Percentiles rank a stretch among this genome's conserved stretches.
These are phyloP conservation scores for Epinephelus lanceolatus DNA, from an alignment of 2,113 vertebrate species.

Conservation along the genomic window DNA sequence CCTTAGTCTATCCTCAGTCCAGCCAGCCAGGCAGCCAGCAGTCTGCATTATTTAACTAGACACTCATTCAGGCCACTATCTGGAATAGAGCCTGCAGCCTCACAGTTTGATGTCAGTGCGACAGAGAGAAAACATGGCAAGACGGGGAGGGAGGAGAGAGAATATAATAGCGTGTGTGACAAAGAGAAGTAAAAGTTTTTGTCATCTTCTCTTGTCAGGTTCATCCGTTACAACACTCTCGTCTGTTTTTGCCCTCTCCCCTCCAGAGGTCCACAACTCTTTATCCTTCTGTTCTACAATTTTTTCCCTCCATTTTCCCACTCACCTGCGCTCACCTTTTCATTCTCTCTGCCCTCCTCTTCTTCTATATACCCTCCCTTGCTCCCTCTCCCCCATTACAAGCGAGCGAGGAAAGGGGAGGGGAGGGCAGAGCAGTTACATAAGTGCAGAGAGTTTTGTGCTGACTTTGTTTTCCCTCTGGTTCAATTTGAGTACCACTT, in stretches of 20 bases:
- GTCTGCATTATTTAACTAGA: slow-evolving; percentile 74
- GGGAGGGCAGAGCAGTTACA: slow-evolving; percentile 47
- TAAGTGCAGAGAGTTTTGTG: slow-evolving; percentile 73
- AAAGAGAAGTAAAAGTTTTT: slow-evolving; percentile 11
- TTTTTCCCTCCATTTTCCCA: background rate
- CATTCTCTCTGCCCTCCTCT: slow-evolving; percentile 5
- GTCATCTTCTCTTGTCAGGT: slow-evolving; percentile 5
- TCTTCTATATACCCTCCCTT: slow-evolving; percentile 8
- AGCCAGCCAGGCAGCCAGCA: slow-evolving; percentile 26
- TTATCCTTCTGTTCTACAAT: background rate
- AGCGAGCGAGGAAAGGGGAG: background rate
- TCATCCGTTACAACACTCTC: slow-evolving; percentile 2
- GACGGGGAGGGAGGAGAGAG: background rate
- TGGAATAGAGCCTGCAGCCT: slow-evolving; percentile 16
- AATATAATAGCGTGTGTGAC: accelerated
- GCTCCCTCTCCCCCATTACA: slow-evolving; percentile 49
- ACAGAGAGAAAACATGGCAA: background rate
- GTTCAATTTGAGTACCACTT: slow-evolving; percentile 75
- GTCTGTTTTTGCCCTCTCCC: background rate
- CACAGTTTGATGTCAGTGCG: slow-evolving; percentile 30
- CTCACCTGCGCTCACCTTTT: slow-evolving; percentile 4
- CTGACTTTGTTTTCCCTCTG: slow-evolving; percentile 73
- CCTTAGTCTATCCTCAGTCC: slow-evolving; percentile 30
- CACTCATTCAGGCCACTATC: slow-evolving; percentile 46
- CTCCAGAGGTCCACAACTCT: background rate